These are phyloP conservation scores for Thryonomys swinderianus DNA, from an alignment of 2,113 vertebrate genomes.

Conservation along the genomic window DNA sequence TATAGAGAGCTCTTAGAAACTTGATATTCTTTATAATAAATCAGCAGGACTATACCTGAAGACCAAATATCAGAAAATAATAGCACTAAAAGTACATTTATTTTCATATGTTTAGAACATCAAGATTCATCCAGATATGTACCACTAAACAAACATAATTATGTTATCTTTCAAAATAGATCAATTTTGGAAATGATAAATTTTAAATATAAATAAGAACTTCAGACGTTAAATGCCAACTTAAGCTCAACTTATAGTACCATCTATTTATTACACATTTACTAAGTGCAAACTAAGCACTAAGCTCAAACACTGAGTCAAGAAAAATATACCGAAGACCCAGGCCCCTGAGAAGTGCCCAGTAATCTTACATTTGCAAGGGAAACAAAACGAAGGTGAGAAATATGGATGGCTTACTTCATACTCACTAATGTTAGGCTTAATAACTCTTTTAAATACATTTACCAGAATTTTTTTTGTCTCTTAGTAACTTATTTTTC, in stretches of 20 bases:
- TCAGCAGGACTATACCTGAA: background rate
- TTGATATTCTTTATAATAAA: conserved; percentile 23
- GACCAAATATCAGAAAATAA: background rate
- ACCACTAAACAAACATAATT: conserved; percentile 34
- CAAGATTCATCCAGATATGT: background rate
- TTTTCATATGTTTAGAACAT: conserved; percentile 31
- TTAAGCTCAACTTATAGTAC: conserved; percentile 10
- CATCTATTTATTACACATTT: conserved; percentile 20
- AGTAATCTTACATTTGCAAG: conserved; percentile 4
- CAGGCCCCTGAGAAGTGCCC: background rate
- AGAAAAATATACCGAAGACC: background rate
- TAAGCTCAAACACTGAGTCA: background rate
- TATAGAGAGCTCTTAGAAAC: background rate
- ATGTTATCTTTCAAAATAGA: conserved; percentile 25
- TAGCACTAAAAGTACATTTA: background rate
- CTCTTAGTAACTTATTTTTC: conserved; percentile 13
- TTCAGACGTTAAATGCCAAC: conserved; percentile 28
- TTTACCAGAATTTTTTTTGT: background rate
- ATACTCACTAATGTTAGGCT: background rate
- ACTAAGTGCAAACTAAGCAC: background rate
- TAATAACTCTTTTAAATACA: conserved; percentile 43
- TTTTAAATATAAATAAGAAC: conserved; percentile 42
- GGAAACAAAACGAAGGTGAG: background rate
- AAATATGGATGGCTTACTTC: background rate
- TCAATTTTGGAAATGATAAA: conserved; percentile 38